Evolutionary conservation across 2,888 invertebrate species (phyloP).

Genomic region (Imbricaverruca yamaguchii): DNA sequence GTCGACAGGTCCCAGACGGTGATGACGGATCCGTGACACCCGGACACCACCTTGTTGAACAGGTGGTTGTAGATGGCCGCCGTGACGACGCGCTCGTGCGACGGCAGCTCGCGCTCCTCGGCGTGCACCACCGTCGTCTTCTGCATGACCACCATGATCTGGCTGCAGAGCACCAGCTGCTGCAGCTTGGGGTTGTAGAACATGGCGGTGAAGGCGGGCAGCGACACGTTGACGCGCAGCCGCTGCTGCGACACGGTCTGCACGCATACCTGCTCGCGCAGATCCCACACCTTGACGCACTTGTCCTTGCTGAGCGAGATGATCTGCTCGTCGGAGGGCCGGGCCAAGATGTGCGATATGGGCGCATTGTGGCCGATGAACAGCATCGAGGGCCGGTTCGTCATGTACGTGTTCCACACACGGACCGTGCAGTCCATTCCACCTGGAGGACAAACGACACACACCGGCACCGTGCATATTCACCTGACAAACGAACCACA

Average conservation of each 20-base stretch:
- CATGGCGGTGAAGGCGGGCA: not conserved
- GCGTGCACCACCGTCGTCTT: not conserved
- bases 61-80: conserved; percentile 65
- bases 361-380: conserved; percentile 63
- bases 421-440: conserved; percentile 66
- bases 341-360: conserved; percentile 58
- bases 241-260: conserved; percentile 48
- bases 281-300: conserved; percentile 68
- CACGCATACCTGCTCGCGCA: conserved; percentile 55
- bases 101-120: not conserved
- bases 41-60: conserved; percentile 62
- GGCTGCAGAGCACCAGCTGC: conserved; percentile 57
- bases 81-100: conserved; percentile 48
- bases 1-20: conserved; percentile 72
- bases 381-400: conserved; percentile 54
- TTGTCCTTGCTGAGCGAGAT: conserved; percentile 66
- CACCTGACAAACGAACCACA: too few relatives aligned
- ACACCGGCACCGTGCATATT: conserved; percentile 54
- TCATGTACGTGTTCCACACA: conserved; percentile 74
- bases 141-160: conserved; percentile 16
- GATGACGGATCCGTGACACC: conserved; percentile 69
- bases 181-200: conserved; percentile 59
- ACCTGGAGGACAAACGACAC: conserved; percentile 47
- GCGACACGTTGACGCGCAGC: conserved; percentile 20
- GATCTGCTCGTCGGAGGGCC: conserved; percentile 56